Conservation (phyloP, 2,888 invertebrate species). For the Mythimna lalbum region DNA sequence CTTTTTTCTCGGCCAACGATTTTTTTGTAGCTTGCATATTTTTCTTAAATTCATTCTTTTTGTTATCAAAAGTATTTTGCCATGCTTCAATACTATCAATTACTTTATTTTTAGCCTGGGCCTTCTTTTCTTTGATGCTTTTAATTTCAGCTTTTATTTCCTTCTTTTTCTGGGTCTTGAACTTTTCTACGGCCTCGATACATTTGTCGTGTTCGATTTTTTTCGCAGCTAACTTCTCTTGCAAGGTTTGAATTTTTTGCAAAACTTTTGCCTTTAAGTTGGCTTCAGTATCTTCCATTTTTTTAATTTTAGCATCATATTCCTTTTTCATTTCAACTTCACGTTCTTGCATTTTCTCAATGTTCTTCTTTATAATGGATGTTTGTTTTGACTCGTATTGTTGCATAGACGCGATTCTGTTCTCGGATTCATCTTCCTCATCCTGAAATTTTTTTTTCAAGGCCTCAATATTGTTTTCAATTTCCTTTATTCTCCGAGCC, state of each 20-base stretch:
- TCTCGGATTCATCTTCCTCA: constrained; percentile 36
- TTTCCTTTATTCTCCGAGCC: constrained; percentile 15
- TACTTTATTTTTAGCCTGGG: constrained; percentile 5
- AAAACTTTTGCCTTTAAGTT: constrained; percentile 1
- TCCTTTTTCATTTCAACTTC: constrained; percentile 22
- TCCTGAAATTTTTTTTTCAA: constrained; percentile 21
- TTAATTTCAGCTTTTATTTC: constrained; percentile 28
- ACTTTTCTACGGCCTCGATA: constrained; percentile 22
- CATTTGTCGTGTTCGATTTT: constrained; percentile 5
- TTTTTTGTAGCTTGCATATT: constrained; percentile 4
- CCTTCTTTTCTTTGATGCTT: constrained; percentile 12
- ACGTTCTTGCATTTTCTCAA: constrained; percentile 13
- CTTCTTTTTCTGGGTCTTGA: constrained; percentile 5
- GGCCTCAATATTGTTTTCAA: constrained; percentile 25
- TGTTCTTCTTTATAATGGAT: neutral
- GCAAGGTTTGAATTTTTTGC: constrained; percentile 8
- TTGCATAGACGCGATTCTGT: constrained; percentile 33
- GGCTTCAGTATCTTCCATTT: constrained; percentile 4
- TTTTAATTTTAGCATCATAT: constrained; percentile 11
- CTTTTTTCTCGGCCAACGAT: constrained; percentile 6
- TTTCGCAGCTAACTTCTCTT: constrained; percentile 16
- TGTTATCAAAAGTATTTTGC: constrained; percentile 8
- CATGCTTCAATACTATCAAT: constrained; percentile 22
- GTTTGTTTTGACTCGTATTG: constrained; percentile 22
- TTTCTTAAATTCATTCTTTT: constrained; percentile 15